Base-by-base conservation (phyloP, 2,888 invertebrate genomes). In the Zaprionus obscuricornis region DNA sequence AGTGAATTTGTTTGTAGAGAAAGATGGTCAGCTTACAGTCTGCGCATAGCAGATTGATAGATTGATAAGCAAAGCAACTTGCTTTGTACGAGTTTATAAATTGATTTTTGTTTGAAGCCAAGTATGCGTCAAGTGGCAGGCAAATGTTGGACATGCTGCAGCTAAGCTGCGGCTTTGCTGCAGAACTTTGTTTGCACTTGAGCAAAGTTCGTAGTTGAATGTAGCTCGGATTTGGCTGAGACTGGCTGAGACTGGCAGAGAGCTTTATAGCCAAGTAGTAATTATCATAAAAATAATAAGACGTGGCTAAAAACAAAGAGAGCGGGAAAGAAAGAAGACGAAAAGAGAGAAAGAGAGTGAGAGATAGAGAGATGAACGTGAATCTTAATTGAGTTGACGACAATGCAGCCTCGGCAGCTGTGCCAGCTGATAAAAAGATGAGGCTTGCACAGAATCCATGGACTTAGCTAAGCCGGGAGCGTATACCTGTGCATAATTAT, bases 281-380 rank as follows among this genome's bases (percentile, higher is more conserved):
- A 85, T 79, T 79, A 79, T 74, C 78, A 82, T 82, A 78, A 59
- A 78, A 82, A 85, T 74, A 85, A 85, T 84, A 74, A 65, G 45
- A 20, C 31, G 50, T 14, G 20, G 22, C n/a, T n/a, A n/a, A n/a
- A n/a, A n/a, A n/a, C n/a, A 34, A 13, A 31, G 17, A 43, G 5
- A 29, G 14, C 4, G n/a, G n/a, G n/a, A n/a, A n/a, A n/a, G n/a
- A n/a, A n/a, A n/a, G n/a, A n/a, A n/a, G n/a, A n/a, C n/a, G n/a
- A n/a, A n/a, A n/a, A n/a, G n/a, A n/a, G n/a, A n/a, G n/a, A n/a
- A n/a, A n/a, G n/a, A n/a, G n/a, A n/a, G n/a, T n/a, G n/a, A n/a
- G n/a, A n/a, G n/a, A n/a, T n/a, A n/a, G n/a, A n/a, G n/a, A n/a
- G n/a, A n/a, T n/a, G n/a, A n/a, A n/a, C 33, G 36, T 16, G 39